Base-by-base conservation (phyloP, 2,797 vertebrate species). In the Spondyliosoma cantharus region DNA sequence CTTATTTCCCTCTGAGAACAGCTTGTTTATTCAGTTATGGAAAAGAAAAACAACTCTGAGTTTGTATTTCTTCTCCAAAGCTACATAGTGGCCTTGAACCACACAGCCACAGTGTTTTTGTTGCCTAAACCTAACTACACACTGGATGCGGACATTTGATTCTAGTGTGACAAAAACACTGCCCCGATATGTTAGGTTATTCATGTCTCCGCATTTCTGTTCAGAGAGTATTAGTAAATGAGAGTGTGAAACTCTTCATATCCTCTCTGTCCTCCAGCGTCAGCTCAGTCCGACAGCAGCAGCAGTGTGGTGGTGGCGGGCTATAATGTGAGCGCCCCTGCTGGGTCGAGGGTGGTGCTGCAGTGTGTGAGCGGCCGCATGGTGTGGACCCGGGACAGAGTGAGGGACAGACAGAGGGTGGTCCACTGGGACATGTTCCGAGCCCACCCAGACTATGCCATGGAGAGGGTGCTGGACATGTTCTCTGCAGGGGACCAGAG, bases 301-400 rank as follows among this genome's bases (percentile, higher is more conserved):
- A 93, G 92, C 69, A 96, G 94, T 0, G 94, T 97, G 12, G 95
- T 97, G 71, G 96, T 97, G 74, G 96, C 96, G 0, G 96, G 96
- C 64, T 93, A 95, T 0, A 95, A 96, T 9, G 85, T 97, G 86
- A 97, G 94, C 3, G 94, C 95, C 29, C 84, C 91, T 0, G 82
- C 93, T 0, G 96, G 97, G 0, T 93, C 96, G 0, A 91, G 73
- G 50, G 94, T 95, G 0, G 90, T 96, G 58, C 94, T 99, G 84
- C 95, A 96, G 68, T 99, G 97, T 89, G 94, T 96, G 86, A 99
- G 97, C 32, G 93, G 95, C 19, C 96, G 97, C 67, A 97, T 99
- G 96, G 95, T 98, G 77, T 97, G 97, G 97, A 97, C 96, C 32
- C 95, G 96, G 72, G 97, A 98, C 89, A 91, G 93, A 1, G 88